A percentile compares a stretch with the other conserved stretches of the same genome.
These are phyloP conservation scores for Nylanderia fulva DNA, from an alignment of 1,140 invertebrate species.

Conservation along the genomic window DNA sequence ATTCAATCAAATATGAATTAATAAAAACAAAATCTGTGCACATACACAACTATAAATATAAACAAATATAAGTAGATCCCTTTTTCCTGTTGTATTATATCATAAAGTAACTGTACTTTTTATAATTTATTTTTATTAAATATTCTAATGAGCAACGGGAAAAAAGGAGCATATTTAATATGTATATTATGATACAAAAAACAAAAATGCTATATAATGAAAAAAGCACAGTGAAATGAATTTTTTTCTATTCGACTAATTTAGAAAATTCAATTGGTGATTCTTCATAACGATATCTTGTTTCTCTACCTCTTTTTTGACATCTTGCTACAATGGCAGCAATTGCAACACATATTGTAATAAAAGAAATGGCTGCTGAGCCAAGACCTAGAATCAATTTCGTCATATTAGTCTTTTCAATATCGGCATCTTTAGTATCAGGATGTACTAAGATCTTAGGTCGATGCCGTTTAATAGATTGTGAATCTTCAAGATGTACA, in stretches of 20 bases:
- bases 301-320: slow-evolving; percentile 84
- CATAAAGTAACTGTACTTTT: no score
- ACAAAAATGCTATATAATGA: slow-evolving; percentile 39
- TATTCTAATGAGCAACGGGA: background rate
- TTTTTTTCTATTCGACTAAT: slow-evolving; percentile 78
- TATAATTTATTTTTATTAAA: no score
- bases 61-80: background rate
- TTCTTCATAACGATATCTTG: slow-evolving; percentile 72
- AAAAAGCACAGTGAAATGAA: slow-evolving; percentile 42
- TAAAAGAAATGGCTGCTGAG: slow-evolving; percentile 77
- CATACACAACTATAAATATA: background rate
- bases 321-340: slow-evolving; percentile 81
- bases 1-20: background rate
- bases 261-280: slow-evolving; percentile 81
- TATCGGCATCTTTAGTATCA: slow-evolving; percentile 48
- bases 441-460: slow-evolving; percentile 70
- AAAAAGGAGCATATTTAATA: background rate
- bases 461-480: slow-evolving; percentile 59
- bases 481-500: slow-evolving; percentile 38
- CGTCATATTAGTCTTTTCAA: slow-evolving; percentile 63
- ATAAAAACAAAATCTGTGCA: background rate
- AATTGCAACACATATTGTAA: slow-evolving; percentile 78
- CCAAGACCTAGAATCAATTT: slow-evolving; percentile 75
- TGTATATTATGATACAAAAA: background rate
- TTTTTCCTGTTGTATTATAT: background rate